A percentile compares a stretch with the other conserved stretches of the same genome.
Evolutionary conservation across 2,113 vertebrate species (phyloP).

Genomic region (Trinectes maculatus): DNA sequence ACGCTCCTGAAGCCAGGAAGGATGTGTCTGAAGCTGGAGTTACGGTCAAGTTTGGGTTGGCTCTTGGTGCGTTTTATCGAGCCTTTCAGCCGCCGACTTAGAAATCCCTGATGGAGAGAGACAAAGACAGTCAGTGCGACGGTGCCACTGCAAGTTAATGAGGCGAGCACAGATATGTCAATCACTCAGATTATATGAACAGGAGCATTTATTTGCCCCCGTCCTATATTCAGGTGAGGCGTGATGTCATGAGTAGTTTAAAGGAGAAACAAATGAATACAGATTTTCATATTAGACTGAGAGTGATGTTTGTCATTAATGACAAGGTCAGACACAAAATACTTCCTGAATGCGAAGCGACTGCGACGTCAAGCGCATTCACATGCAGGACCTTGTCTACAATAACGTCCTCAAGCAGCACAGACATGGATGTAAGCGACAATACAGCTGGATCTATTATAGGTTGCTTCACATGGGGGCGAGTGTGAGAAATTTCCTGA

Average conservation of each 20-base stretch:
- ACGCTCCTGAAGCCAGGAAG: slow-evolving; percentile 93
- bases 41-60: slow-evolving; percentile 97
- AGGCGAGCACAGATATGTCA: slow-evolving; percentile 1
- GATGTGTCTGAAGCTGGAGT: slow-evolving; percentile 99
- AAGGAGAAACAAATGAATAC: slow-evolving; percentile 15
- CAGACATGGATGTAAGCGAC: neutral
- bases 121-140: slow-evolving; percentile 14
- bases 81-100: slow-evolving; percentile 89
- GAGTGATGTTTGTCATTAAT: neutral
- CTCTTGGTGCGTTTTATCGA: slow-evolving; percentile 99
- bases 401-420: neutral
- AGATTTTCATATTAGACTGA: slow-evolving; percentile 30
- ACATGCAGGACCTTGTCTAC: neutral
- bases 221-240: neutral
- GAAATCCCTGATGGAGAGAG: slow-evolving; percentile 72
- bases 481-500: neutral
- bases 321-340: slow-evolving; percentile 31
- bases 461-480: neutral
- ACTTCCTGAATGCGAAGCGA: slow-evolving; percentile 9
- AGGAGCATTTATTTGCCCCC: neutral
- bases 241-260: slow-evolving; percentile 10
- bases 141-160: slow-evolving; percentile 1
- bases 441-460: neutral
- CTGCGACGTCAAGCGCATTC: neutral
- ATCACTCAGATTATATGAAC: slow-evolving; percentile 30